Percentiles rank a stretch among this genome's conserved stretches.
phyloP scores from a whole-genome alignment of 1,140 invertebrate genomes.

The Zaprionus tsacasi region DNA sequence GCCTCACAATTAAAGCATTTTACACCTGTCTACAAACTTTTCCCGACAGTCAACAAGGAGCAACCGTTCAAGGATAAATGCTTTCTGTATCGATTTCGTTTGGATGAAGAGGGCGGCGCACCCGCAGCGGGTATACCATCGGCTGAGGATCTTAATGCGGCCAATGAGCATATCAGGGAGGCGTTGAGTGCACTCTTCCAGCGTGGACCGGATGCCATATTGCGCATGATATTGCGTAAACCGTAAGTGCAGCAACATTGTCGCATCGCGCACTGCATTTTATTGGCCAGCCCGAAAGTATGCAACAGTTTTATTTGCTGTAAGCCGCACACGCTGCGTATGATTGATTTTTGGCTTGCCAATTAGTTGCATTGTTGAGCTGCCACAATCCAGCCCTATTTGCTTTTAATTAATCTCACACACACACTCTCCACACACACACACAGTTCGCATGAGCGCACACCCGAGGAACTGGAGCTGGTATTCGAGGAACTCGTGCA shows the following conservation, averaged over 20 bases:
- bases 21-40: not conserved
- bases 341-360: conserved; percentile 34
- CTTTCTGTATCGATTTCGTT: conserved; percentile 92
- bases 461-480: conserved; percentile 91
- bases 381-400: conserved; percentile 23
- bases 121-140: conserved; percentile 84
- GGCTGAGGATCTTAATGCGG: conserved; percentile 86
- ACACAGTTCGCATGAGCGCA: conserved; percentile 89
- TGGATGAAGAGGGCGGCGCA: conserved; percentile 87
- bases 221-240: conserved; percentile 93
- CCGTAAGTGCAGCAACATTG: conserved; percentile 86
- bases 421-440: not conserved
- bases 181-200: conserved; percentile 88
- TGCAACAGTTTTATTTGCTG: not conserved
- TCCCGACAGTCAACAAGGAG: conserved; percentile 88
- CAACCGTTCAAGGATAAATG: conserved; percentile 94
- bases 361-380: conserved; percentile 27
- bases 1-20: conserved; percentile 33
- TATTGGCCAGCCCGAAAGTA: not conserved
- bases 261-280: not conserved
- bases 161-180: conserved; percentile 89
- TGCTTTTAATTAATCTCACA: conserved; percentile 36
- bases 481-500: conserved; percentile 94
- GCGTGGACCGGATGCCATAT: conserved; percentile 90
- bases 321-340: conserved; percentile 19